Base-by-base conservation (phyloP, 2,113 vertebrate species). In the Percina caprodes region DNA sequence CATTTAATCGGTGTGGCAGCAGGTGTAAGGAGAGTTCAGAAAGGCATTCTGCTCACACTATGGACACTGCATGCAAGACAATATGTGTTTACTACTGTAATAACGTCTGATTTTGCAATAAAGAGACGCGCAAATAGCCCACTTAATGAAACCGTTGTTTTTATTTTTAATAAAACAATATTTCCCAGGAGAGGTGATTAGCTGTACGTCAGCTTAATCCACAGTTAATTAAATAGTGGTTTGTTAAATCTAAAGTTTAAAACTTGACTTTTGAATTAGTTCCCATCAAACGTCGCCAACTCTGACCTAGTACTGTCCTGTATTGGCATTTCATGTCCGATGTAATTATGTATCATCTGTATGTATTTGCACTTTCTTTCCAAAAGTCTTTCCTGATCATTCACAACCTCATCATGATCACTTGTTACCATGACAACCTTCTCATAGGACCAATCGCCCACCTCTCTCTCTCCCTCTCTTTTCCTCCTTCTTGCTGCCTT, bases 361-460 rank as follows among this genome's bases (percentile, higher is more conserved):
- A 69, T 62, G 74, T 79, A n/a, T 84, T 88, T 79, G 71, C 73
- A 69, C 77, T 89, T 85, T 83, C 74, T 83, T 79, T 83, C 80
- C 74, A 80, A 88, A 86, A 85, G 80, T 83, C 82, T 63, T 91
- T 85, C 79, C 75, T 92, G 80, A 89, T 92, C 89, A 85, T 77
- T 77, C 70, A 86, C 73, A 89, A 66, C 75, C 89, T 91, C 82
- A 89, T 94, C 85, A 79, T 94, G 85, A 93, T 91, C 81, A 84
- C 84, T 91, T 85, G 95, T 95, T 94, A 91, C 95, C 93, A 94
- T 94, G 94, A 94, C 95, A 83, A 95, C 94, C 67, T 70, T 86
- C 83, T 93, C 87, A 69, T 42, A 82, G 85, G 88, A 90, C 80
- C 83, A 88, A 83, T 94, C 94, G 91, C 94, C 95, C 90, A 94